Base-by-base conservation (phyloP, 2,888 invertebrate species). In the Nemapogon koenigi region DNA sequence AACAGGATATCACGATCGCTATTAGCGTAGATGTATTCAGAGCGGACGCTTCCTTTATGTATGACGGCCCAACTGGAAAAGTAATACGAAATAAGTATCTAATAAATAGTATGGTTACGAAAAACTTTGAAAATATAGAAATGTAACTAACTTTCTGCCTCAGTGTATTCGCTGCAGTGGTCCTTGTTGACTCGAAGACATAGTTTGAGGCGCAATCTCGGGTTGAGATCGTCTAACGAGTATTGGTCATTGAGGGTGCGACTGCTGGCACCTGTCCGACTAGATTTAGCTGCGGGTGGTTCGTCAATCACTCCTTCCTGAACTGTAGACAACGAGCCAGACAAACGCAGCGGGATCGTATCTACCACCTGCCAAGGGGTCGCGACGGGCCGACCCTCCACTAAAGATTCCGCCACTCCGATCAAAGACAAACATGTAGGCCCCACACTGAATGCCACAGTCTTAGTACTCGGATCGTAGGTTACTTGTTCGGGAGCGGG, bases 101-200 rank as follows among this genome's bases (percentile, higher is more conserved):
- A 28, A 28, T 13, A 7, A n/a, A 7, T 22, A 22, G 22, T 22
- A 7, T 22, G 4, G 10, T 22, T 22, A 7, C 6, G 22, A 22
- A 22, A 22, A 6, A 10, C 10, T 22, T 22, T 22, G 22, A 10
- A 7, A 22, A 22, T 22, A 22, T n/a, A n/a, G n/a, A n/a, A n/a
- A n/a, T n/a, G n/a, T 40, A 41, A 85, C 90, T 88, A 62, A 91
- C 91, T 85, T 57, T 91, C 90, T 16, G 94, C 94, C 57, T 90
- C 89, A 1, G 88, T 83, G 62, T 89, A 90, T 28, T 90, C 90
- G 18, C 94, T 90, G 66, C 94, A 93, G 47, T 89, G 88, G 40
- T 91, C 89, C 37, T 86, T 86, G 59, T 90, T 90, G 31, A 88
- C 85, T 50, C 88, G 84, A 37, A 94, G 75, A 52, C 95, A 95